Evolutionary conservation across 2,888 invertebrate species (phyloP), one percentile per base, ranked within the genome.

Genomic region (Philereme vetulata): DNA sequence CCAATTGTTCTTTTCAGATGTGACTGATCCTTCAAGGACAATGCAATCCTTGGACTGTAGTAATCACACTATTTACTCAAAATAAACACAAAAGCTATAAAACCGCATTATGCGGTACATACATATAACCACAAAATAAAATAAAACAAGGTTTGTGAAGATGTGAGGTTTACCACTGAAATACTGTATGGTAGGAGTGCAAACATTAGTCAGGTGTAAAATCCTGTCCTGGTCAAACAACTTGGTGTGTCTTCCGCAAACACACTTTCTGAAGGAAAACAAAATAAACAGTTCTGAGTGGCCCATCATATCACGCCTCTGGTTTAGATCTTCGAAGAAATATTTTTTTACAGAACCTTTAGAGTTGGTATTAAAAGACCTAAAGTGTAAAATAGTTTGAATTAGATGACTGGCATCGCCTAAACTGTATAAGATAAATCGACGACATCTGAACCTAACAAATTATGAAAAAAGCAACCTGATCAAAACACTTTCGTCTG

Each of bases 151-250:
- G 57, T 57, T 56, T 51, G 51, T 51, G 49, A 59, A 58, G 21
- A 21, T 21, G n/a, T n/a, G 21, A 21, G 21, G 60, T 45, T 58
- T 47, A 55, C 42, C 58, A 32, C 55, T 49, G 10, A 51, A 48
- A 47, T 52, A 55, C 47, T 58, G 35, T 21, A 21, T 21, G 21
- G 38, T 21, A 51, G 21, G 44, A 38, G 46, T 43, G 54, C 51
- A 62, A 66, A 65, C 62, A 70, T 64, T 56, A 63, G 61, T 58
- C 61, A 56, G 55, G 65, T 62, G 63, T 64, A 65, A 70, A 66
- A 62, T 58, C 55, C 50, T 65, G 65, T 62, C 62, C 66, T 66
- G 65, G 59, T 56, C 66, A 67, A 67, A 67, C 67, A 66, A 70
- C 62, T 60, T 46, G 34, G 51, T 48, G 44, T 56, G 49, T 59